Conservation (phyloP, 2,797 vertebrate species). For the Gorsachius magnificus region DNA sequence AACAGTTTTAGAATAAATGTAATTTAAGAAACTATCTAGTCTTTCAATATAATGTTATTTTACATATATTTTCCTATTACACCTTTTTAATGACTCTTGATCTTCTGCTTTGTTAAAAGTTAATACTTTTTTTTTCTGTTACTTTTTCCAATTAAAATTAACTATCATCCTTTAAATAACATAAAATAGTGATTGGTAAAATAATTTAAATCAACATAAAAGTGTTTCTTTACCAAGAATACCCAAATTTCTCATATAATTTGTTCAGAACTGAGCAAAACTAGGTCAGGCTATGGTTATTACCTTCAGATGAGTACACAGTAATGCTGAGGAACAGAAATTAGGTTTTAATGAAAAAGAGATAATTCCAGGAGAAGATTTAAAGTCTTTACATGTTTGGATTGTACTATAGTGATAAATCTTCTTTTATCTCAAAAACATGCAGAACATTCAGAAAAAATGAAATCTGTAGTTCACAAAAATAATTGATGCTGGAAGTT, state of each 20-base stretch:
- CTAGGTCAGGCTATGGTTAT: neutral
- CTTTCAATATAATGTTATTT: neutral
- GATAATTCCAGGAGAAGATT: neutral
- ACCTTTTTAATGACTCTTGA: neutral
- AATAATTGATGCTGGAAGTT: slow-evolving; percentile 21
- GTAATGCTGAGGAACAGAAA: neutral
- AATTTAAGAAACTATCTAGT: neutral
- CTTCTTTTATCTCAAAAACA: neutral
- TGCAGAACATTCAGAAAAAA: neutral
- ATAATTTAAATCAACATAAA: neutral
- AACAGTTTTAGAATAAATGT: neutral
- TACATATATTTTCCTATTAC: neutral
- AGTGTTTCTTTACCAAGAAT: neutral
- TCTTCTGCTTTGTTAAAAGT: neutral
- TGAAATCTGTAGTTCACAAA: neutral
- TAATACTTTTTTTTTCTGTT: neutral
- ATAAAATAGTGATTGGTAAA: neutral
- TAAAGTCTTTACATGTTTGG: neutral
- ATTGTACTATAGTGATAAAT: neutral
- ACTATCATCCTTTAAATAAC: neutral
- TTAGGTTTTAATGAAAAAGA: slow-evolving; percentile 29
- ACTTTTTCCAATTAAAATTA: neutral
- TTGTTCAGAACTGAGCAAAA: neutral
- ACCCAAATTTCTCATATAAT: neutral
- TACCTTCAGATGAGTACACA: neutral